A percentile compares a stretch with the other conserved stretches of the same genome.
These are phyloP conservation scores for Capra hircus DNA, from an alignment of 2,113 vertebrate species.

Conservation along the genomic window DNA sequence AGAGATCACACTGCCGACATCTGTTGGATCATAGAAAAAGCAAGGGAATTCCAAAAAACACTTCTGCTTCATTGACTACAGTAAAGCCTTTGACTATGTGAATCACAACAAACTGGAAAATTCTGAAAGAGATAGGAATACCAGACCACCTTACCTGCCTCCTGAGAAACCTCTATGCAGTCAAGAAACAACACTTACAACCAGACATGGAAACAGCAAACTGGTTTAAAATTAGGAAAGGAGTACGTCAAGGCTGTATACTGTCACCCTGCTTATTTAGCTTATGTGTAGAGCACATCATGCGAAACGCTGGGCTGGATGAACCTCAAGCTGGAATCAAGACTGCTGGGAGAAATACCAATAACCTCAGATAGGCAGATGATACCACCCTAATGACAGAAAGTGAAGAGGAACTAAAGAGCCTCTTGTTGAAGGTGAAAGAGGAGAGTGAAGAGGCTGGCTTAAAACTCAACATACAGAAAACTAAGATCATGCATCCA, in stretches of 20 bases:
- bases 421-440: not conserved
- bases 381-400: not conserved
- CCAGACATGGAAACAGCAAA: not conserved
- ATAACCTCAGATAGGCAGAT: not conserved
- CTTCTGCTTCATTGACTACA: not conserved
- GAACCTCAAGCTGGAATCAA: not conserved
- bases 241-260: not conserved
- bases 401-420: not conserved
- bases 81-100: not conserved
- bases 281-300: not conserved
- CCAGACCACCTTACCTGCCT: not conserved
- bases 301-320: not conserved
- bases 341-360: not conserved
- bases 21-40: not conserved
- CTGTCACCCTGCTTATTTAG: not conserved
- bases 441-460: not conserved
- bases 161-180: not conserved
- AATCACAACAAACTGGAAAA: not conserved
- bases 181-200: not conserved
- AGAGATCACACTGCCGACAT: not conserved
- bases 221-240: not conserved
- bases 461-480: not conserved
- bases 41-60: not conserved
- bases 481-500: not conserved
- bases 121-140: not conserved